Evolutionary conservation across 1,140 invertebrate species (phyloP).

Genomic region (Bombyx mandarina): DNA sequence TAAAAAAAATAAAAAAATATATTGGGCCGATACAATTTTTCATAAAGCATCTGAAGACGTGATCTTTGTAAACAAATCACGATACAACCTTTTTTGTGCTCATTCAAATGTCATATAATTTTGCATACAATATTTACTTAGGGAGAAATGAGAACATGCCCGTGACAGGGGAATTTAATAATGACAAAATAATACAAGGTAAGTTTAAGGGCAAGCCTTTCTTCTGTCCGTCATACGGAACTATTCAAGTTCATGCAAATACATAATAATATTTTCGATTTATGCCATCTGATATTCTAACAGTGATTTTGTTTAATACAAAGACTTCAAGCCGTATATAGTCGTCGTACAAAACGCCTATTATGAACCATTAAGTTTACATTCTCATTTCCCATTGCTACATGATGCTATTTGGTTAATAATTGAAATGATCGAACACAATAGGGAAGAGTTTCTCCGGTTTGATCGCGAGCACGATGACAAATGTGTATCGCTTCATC

Average conservation of each 20-base stretch:
- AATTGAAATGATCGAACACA: slow-evolving; percentile 60
- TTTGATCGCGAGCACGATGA: slow-evolving; percentile 61
- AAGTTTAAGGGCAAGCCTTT: slow-evolving; percentile 65
- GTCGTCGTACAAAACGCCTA: no score
- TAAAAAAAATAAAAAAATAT: no score
- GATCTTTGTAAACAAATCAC: slow-evolving; percentile 32
- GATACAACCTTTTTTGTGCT: slow-evolving; percentile 51
- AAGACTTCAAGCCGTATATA: no score
- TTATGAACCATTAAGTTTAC: no score
- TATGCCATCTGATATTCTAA: no score
- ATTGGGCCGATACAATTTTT: not conserved
- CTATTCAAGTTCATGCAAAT: slow-evolving; percentile 54
- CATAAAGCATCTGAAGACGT: not conserved
- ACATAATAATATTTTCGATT: slow-evolving; percentile 35
- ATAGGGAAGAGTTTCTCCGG: slow-evolving; percentile 46
- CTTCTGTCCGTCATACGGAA: slow-evolving; percentile 66
- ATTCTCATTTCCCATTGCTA: not conserved
- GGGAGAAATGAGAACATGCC: slow-evolving; percentile 54
- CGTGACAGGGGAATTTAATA: slow-evolving; percentile 68
- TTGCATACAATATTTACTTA: slow-evolving; percentile 70
- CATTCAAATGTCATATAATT: slow-evolving; percentile 70
- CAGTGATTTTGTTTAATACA: no score
- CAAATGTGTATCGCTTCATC: slow-evolving; percentile 67
- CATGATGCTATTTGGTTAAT: slow-evolving; percentile 15
- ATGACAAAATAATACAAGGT: slow-evolving; percentile 71